A percentile compares a stretch with the other conserved stretches of the same genome.
phyloP scores from a whole-genome alignment of 2,797 vertebrate genomes.

The Hyperoplus immaculatus region DNA sequence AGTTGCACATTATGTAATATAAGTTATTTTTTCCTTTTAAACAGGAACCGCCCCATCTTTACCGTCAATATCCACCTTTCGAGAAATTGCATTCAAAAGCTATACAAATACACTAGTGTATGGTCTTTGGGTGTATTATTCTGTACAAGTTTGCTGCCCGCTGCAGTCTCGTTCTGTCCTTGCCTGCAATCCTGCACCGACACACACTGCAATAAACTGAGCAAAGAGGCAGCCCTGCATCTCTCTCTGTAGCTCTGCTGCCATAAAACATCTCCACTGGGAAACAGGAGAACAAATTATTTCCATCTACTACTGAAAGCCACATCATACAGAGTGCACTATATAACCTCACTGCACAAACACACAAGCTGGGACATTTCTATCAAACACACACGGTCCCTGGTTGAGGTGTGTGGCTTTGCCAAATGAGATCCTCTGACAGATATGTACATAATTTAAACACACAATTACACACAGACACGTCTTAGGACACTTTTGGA shows the following conservation, averaged over 20 bases:
- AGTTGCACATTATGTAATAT: neutral
- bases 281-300: conserved; percentile 21
- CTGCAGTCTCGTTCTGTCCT: neutral
- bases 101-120: too few relatives aligned
- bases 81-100: neutral
- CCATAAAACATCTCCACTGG: conserved; percentile 24
- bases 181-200: neutral
- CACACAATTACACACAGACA: conserved; percentile 10
- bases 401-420: conserved; percentile 27
- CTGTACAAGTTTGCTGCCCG: neutral
- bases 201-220: conserved; percentile 20
- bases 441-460: conserved; percentile 46
- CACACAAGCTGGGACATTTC: conserved; percentile 7
- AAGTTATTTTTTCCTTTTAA: neutral
- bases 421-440: conserved; percentile 39
- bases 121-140: neutral
- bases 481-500: too few relatives aligned
- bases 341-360: neutral
- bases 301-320: neutral
- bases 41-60: neutral
- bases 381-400: conserved; percentile 12
- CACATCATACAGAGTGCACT: neutral
- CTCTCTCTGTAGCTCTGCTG: conserved; percentile 22
- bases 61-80: neutral
- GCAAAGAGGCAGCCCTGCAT: conserved; percentile 31